Base-by-base conservation (phyloP, 92 coral and sea anemone species). In the Actinernus sp. region DNA sequence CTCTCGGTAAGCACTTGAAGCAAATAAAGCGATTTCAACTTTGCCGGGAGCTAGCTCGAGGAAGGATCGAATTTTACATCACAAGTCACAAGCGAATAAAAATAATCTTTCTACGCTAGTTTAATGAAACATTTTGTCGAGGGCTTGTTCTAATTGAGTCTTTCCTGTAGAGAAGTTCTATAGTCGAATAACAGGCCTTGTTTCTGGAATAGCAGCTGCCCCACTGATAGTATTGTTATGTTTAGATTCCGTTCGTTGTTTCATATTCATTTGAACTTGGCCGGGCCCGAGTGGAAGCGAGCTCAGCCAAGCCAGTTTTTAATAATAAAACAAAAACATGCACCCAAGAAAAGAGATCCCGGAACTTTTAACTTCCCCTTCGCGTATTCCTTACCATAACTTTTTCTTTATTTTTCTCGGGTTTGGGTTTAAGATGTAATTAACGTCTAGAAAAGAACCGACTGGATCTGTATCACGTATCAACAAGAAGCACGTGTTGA, bases 171-270 rank as follows among this genome's bases (percentile, higher is more conserved):
- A 53, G 63, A 21, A 49, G 26, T 34, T 49, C 40, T 53, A 60
- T 67, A 11, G 61, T 67, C 39, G 52, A 48, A 67, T 50, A 60
- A 50, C 74, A 50, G 52, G 12, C 26, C 29, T 47, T 31, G 36
- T 53, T 67, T 31, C 40, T 47, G 55, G 37, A 53, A 67, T 50
- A 67, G 55, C 74, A 67, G 74, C 74, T 67, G 74, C 64, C 18
- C 25, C 50, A 34, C 41, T 34, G 14, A 14, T n/a, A n/a, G n/a
- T n/a, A n/a, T n/a, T n/a, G n/a, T n/a, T n/a, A n/a, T n/a, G n/a
- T n/a, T n/a, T n/a, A n/a, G n/a, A n/a, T n/a, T n/a, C n/a, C n/a
- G n/a, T n/a, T n/a, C n/a, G n/a, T n/a, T n/a, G n/a, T n/a, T n/a
- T n/a, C n/a, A n/a, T n/a, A n/a, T n/a, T n/a, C n/a, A n/a, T n/a